A percentile compares a stretch with the other conserved stretches of the same genome.
phyloP scores from a whole-genome alignment of 2,888 invertebrate genomes.

The Spisula subtruncata region DNA sequence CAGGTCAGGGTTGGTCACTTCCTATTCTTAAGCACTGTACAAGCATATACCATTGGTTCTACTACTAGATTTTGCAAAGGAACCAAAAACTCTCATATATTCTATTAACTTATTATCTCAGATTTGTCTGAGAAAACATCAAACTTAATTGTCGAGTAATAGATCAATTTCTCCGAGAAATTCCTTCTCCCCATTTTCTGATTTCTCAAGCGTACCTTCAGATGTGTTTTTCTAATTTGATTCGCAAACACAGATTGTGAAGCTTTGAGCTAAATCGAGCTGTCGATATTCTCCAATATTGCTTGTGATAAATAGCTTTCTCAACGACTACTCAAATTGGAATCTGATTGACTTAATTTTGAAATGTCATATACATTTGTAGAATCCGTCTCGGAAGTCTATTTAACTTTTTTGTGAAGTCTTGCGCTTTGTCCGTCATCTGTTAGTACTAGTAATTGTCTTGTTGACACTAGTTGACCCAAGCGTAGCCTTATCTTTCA shows the following conservation, averaged over 20 bases:
- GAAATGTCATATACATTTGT: not conserved
- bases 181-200: not conserved
- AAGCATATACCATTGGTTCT: too few species aligned
- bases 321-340: not conserved
- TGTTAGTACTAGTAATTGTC: too few species aligned
- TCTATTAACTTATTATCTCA: not conserved
- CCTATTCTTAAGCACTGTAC: too few species aligned
- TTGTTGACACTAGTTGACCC: too few species aligned
- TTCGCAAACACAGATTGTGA: constrained; percentile 3
- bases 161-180: not conserved
- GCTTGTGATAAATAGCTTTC: not conserved
- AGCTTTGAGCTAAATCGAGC: not conserved
- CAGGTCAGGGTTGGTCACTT: too few species aligned
- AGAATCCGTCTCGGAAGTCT: not conserved
- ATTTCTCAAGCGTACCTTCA: not conserved
- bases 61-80: too few species aligned
- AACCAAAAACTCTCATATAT: too few species aligned
- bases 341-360: not conserved
- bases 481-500: too few species aligned
- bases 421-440: too few species aligned
- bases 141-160: not conserved
- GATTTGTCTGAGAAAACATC: not conserved
- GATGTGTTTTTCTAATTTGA: not conserved
- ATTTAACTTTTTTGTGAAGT: too few species aligned
- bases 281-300: not conserved